Conservation (phyloP, 2,797 vertebrate species). For the Trematocara caparti region DNA sequence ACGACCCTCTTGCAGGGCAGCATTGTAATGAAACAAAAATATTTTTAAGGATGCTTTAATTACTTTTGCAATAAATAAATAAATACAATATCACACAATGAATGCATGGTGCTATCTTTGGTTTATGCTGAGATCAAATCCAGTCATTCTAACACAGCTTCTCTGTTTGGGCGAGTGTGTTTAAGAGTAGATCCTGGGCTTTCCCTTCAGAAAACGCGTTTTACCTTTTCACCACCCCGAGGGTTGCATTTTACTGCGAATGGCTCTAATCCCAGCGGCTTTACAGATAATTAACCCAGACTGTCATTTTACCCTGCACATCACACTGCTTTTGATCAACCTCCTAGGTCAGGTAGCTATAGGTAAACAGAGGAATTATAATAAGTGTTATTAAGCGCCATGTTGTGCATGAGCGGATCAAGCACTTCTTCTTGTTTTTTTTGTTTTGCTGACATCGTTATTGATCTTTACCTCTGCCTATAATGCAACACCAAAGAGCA, state of each 20-base stretch:
- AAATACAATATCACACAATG: neutral
- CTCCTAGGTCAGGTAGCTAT: constrained; percentile 40
- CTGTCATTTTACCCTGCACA: constrained; percentile 44
- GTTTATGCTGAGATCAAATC: neutral
- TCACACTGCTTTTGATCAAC: constrained; percentile 47
- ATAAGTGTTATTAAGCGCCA: constrained; percentile 43
- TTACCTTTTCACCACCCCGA: constrained; percentile 26
- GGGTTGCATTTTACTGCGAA: constrained; percentile 40
- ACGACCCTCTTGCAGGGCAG: neutral
- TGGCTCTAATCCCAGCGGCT: constrained; percentile 59
- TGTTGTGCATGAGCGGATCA: constrained; percentile 33
- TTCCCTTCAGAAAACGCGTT: constrained; percentile 15
- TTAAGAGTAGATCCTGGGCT: neutral
- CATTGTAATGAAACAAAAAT: neutral
- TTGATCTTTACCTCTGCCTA: neutral
- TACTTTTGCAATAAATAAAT: neutral
- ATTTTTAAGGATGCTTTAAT: neutral
- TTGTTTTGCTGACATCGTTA: constrained; percentile 9
- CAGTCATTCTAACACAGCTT: neutral
- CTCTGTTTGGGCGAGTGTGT: neutral
- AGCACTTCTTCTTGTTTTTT: constrained; percentile 3
- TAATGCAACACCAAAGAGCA: neutral
- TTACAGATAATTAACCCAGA: constrained; percentile 64
- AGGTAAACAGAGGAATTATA: constrained; percentile 41
- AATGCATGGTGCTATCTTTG: neutral